Percentiles rank a stretch among this genome's conserved stretches.
These are phyloP conservation scores for Chelmon rostratus DNA, from an alignment of 2,797 vertebrate species.

Conservation along the genomic window DNA sequence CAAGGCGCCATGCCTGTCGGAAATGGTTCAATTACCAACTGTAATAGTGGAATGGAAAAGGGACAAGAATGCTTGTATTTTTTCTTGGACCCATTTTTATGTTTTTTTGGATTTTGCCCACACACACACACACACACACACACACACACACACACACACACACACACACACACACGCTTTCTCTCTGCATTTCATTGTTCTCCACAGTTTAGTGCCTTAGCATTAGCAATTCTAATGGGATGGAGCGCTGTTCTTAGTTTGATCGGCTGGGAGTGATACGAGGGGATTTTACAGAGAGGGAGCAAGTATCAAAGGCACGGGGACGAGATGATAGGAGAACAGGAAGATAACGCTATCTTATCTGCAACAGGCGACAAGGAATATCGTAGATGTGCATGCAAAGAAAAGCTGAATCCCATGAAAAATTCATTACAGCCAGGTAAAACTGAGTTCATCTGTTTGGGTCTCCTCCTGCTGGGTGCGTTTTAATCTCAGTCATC, in stretches of 20 bases:
- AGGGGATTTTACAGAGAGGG: slow-evolving; percentile 61
- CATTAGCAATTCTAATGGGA: slow-evolving; percentile 81
- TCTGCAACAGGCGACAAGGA: slow-evolving; percentile 57
- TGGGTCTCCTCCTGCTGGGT: slow-evolving; percentile 6
- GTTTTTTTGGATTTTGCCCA: slow-evolving; percentile 11
- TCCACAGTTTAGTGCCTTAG: slow-evolving; percentile 54
- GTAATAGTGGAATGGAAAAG: slow-evolving; percentile 59
- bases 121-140: neutral
- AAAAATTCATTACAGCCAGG: slow-evolving; percentile 55
- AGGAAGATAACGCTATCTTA: slow-evolving; percentile 59
- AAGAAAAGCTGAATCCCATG: slow-evolving; percentile 34
- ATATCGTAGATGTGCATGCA: slow-evolving; percentile 35
- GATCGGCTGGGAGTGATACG: slow-evolving; percentile 64
- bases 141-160: no score
- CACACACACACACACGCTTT: neutral
- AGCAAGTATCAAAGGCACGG: slow-evolving; percentile 59
- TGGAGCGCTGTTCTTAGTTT: slow-evolving; percentile 64
- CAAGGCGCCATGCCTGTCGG: slow-evolving; percentile 47
- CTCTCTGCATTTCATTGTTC: slow-evolving; percentile 49
- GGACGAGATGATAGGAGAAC: slow-evolving; percentile 54
- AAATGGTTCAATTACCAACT: slow-evolving; percentile 74
- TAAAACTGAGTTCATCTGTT: slow-evolving; percentile 41
- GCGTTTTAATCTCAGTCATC: slow-evolving; percentile 13
- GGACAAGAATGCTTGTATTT: slow-evolving; percentile 37
- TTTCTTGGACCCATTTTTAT: slow-evolving; percentile 34